These are phyloP conservation scores for Coreoperca whiteheadi DNA, from an alignment of 2,113 vertebrate genomes.

Conservation along the genomic window DNA sequence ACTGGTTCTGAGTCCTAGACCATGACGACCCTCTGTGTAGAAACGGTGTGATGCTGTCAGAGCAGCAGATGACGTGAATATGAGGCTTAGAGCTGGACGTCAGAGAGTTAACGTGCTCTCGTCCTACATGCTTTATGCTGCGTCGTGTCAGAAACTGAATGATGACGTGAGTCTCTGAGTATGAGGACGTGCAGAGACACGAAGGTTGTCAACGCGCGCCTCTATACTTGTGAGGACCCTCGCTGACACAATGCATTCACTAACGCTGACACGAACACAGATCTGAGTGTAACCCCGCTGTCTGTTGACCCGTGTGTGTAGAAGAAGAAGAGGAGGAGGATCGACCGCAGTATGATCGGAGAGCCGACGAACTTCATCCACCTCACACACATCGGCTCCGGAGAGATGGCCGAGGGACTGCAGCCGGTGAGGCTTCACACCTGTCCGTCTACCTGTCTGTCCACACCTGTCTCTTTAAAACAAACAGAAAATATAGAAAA, in stretches of 20 bases:
- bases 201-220: not conserved
- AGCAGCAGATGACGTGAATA: too few species aligned
- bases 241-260: not conserved
- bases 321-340: conserved; percentile 88
- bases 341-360: conserved; percentile 94
- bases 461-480: not conserved
- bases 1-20: too few species aligned
- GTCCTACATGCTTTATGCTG: not conserved
- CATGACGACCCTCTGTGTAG: too few species aligned
- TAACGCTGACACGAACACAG: too few species aligned
- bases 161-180: conserved; percentile 10
- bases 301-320: conserved; percentile 49
- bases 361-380: conserved; percentile 95
- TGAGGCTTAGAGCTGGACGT: too few species aligned
- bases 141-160: too few species aligned
- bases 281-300: too few species aligned
- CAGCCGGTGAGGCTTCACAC: conserved; percentile 84
- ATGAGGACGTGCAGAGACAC: conserved; percentile 16
- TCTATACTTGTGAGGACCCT: not conserved
- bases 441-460: not conserved
- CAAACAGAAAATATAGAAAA: too few species aligned
- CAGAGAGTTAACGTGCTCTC: too few species aligned
- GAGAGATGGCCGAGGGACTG: conserved; percentile 90
- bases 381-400: conserved; percentile 94
- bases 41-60: too few species aligned